Conservation (phyloP, 2,797 vertebrate species). For the Holocentrus rufus region DNA sequence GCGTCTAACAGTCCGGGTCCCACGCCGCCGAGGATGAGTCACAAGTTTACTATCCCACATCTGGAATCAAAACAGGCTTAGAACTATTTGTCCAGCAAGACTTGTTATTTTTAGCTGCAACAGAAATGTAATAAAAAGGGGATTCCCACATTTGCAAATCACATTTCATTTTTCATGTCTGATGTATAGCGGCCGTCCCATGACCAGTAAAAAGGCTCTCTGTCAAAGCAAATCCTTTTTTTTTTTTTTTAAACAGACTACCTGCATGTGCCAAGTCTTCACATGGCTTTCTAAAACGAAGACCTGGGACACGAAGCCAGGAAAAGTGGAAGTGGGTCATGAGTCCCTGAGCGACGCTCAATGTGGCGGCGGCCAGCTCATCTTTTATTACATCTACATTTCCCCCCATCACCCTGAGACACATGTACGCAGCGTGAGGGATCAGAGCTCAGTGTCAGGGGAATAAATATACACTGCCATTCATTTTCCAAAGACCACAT, state of each 20-base stretch:
- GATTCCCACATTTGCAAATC: background rate
- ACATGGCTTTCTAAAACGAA: constrained; percentile 48
- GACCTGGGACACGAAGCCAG: constrained; percentile 39
- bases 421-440: background rate
- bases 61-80: no score
- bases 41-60: no score
- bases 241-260: background rate
- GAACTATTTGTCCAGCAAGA: no score
- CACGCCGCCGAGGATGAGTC: background rate
- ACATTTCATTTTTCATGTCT: no score
- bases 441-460: constrained; percentile 26
- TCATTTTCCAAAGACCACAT: background rate
- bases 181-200: background rate
- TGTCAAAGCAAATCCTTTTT: background rate
- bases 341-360: constrained; percentile 29
- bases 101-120: no score
- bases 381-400: constrained; percentile 39
- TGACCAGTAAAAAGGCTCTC: background rate
- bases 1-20: background rate
- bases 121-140: no score
- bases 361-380: constrained; percentile 24
- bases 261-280: constrained; percentile 25
- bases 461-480: background rate
- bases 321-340: constrained; percentile 48
- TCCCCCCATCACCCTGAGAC: constrained; percentile 1